Evolutionary conservation across 2,113 vertebrate species (phyloP).

Genomic region (Crotalus horridus): DNA sequence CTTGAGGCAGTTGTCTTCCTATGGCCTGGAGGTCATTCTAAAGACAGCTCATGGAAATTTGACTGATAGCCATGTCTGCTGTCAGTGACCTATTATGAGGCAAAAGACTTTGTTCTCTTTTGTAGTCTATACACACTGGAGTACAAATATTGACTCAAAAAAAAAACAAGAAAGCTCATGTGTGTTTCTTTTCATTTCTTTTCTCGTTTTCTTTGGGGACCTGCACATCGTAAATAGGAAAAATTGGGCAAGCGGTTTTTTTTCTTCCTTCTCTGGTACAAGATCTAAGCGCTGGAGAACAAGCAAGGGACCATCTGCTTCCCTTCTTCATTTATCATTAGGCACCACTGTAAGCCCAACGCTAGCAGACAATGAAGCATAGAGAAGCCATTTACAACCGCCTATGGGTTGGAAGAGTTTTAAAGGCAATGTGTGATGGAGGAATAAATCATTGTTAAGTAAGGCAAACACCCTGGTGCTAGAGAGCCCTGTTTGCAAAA

Average conservation of each 20-base stretch:
- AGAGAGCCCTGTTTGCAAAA: background rate
- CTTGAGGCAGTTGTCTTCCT: conserved; percentile 25
- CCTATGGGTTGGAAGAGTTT: background rate
- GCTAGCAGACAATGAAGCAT: conserved; percentile 9
- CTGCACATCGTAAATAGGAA: conserved; percentile 39
- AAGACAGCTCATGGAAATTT: conserved; percentile 25
- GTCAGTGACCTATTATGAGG: conserved; percentile 41
- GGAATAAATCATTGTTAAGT: background rate
- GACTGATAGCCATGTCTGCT: conserved; percentile 12
- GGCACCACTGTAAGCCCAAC: conserved; percentile 13
- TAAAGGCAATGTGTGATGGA: background rate
- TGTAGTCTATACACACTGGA: conserved; percentile 12
- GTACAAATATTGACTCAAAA: conserved; percentile 60
- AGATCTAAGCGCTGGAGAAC: background rate
- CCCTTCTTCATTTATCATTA: conserved; percentile 7
- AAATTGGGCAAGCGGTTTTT: conserved; percentile 29
- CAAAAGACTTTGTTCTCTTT: conserved; percentile 29
- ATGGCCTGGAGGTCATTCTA: conserved; percentile 36
- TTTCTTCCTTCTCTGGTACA: background rate
- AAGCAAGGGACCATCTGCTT: conserved; percentile 4
- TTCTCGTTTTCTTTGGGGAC: conserved; percentile 51
- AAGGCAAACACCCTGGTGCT: background rate
- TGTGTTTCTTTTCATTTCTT: background rate
- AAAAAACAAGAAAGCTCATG: conserved; percentile 50
- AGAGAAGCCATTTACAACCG: background rate